Evolutionary conservation across 2,888 invertebrate genomes (phyloP), one percentile per base, ranked within the genome.

Genomic region (Meiosimyza decipiens): DNA sequence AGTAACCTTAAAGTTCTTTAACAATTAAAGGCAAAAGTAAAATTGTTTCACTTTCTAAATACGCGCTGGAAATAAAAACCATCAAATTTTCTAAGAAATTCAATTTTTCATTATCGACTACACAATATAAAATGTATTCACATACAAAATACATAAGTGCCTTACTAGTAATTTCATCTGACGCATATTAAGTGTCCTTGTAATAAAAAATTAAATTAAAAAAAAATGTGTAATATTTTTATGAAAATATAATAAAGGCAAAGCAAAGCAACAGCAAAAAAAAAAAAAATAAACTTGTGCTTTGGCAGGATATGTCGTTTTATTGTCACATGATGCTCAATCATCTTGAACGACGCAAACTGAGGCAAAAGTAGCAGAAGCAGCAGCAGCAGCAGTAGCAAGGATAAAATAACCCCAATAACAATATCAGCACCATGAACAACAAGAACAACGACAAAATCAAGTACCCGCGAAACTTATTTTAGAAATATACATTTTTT

Each of bases 271-370:
- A 52, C 12, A 47, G n/a, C 12, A 63, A 63, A 18, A 15, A 60
- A 64, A 57, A 28, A 62, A 57, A 71, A 64, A 15, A 18, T 59
- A 50, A 60, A 47, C 16, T 57, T 73, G 28, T 71, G 51, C 74
- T 69, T 71, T 76, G 75, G 70, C 77, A 77, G 77, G 76, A 76
- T 73, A 71, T 72, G 77, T 76, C 77, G 73, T 71, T 74, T 75
- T 77, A 74, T 76, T 77, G 77, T 77, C 77, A 76, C 76, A 74
- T 71, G 77, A 75, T 73, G 75, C 75, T 77, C 77, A 76, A 77
- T 75, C 77, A 77, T 70, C 57, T 71, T 63, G 72, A 75, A 76
- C 63, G 63, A 28, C 28, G 51, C 57, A 57, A 51, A 66, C 22
- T 7, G 16, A 18, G 47, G 22, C 9, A 47, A 71, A 40, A 49